Conservation (phyloP, 2,113 vertebrate species). For the Cinclus cinclus region DNA sequence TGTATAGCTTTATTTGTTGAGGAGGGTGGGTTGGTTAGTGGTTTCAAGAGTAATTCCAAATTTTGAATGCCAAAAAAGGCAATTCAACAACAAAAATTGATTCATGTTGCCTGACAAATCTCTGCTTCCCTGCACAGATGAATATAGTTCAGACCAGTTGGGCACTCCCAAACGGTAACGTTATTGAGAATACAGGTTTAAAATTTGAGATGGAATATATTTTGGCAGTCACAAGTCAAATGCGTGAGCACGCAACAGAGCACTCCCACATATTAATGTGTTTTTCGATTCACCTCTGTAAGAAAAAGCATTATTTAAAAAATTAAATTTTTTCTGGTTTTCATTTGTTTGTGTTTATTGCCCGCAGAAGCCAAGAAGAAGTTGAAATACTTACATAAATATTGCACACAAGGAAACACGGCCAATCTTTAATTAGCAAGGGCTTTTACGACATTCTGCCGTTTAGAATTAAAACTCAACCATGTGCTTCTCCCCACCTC, state of each 20-base stretch:
- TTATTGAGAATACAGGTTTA: background rate
- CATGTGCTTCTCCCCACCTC: constrained; percentile 44
- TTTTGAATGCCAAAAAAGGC: constrained; percentile 15
- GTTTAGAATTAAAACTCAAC: constrained; percentile 38
- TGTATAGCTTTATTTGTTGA: constrained; percentile 34
- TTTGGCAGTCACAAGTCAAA: background rate
- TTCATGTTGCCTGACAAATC: background rate
- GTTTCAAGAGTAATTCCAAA: constrained; percentile 40
- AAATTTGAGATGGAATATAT: background rate
- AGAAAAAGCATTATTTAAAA: background rate
- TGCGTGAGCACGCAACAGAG: background rate
- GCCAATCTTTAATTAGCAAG: background rate
- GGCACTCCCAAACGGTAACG: background rate
- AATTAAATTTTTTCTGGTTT: background rate
- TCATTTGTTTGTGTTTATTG: background rate
- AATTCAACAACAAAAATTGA: constrained; percentile 24
- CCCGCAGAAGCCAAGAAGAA: background rate
- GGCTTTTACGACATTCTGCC: constrained; percentile 34
- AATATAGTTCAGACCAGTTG: background rate
- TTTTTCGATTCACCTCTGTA: background rate
- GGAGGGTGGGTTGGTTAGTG: constrained; percentile 12
- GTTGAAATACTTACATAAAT: constrained; percentile 9
- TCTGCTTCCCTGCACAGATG: background rate
- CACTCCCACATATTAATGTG: background rate
- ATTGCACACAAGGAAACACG: background rate